These are phyloP conservation scores for Ptiloglossa arizonensis DNA, from an alignment of 1,140 invertebrate species.

Conservation along the genomic window DNA sequence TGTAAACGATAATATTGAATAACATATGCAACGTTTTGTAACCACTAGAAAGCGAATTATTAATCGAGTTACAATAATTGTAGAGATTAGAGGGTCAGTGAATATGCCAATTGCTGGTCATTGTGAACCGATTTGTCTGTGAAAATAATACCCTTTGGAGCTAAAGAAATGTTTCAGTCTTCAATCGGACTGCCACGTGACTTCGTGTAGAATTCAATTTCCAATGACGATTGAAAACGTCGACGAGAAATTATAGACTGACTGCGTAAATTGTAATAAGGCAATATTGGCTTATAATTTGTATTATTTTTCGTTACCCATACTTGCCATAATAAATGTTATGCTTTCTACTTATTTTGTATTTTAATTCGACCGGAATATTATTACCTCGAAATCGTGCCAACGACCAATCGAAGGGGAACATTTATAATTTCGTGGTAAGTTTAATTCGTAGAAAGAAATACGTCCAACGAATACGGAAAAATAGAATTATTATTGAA, in stretches of 20 bases:
- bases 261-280: constrained; percentile 27
- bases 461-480: not conserved
- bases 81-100: not conserved
- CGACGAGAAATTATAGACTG: constrained; percentile 52
- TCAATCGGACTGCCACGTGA: not conserved
- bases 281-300: constrained; percentile 44
- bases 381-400: not conserved
- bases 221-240: not conserved
- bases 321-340: constrained; percentile 54
- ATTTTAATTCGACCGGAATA: not conserved
- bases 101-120: not conserved
- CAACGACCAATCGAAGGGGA: not conserved
- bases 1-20: constrained; percentile 18
- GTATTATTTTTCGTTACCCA: constrained; percentile 33
- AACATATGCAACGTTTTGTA: constrained; percentile 13
- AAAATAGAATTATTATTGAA: constrained; percentile 59
- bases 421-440: not conserved
- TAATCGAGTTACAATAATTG: constrained; percentile 11
- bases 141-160: not conserved
- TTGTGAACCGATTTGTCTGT: not conserved
- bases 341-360: constrained; percentile 32
- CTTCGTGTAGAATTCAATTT: not conserved
- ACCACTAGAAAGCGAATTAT: constrained; percentile 13
- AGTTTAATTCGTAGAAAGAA: not conserved
- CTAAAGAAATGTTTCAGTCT: not conserved